Conservation (phyloP, 2,113 vertebrate species). For the Loxodonta africana region DNA sequence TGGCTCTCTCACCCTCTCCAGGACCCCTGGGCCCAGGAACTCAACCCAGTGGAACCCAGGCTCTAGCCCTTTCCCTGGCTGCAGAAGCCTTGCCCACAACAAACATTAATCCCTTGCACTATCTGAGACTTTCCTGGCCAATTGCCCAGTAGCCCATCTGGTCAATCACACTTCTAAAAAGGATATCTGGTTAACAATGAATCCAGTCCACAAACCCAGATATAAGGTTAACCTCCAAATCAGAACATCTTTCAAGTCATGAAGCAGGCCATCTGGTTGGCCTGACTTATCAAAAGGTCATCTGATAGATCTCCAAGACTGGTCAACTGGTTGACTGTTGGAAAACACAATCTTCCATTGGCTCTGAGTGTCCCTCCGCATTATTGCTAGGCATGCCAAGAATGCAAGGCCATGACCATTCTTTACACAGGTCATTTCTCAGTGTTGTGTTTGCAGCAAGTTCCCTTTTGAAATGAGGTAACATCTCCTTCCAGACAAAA, state of each 20-base stretch:
- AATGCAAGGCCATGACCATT: background rate
- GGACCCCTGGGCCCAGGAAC: background rate
- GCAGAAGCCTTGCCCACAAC: background rate
- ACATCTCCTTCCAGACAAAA: conserved; percentile 40
- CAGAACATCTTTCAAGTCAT: conserved; percentile 12
- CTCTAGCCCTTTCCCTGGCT: background rate
- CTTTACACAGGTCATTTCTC: background rate
- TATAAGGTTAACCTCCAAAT: background rate
- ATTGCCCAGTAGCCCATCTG: background rate
- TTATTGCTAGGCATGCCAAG: background rate
- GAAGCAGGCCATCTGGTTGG: background rate
- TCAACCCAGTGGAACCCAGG: background rate
- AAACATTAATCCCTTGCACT: background rate
- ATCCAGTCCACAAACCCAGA: conserved; percentile 13
- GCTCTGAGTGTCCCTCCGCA: background rate
- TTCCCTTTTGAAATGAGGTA: conserved; percentile 10
- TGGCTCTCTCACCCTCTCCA: background rate
- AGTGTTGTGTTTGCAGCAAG: background rate
- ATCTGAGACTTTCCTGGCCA: conserved; percentile 6
- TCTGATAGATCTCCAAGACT: too few relatives aligned
- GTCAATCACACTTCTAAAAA: conserved; percentile 2
- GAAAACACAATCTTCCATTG: background rate
- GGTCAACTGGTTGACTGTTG: too few relatives aligned
- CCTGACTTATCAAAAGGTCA: background rate
- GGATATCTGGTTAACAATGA: background rate